Evolutionary conservation across 2,113 vertebrate species (phyloP).

Genomic region (Myotis lucifugus): DNA sequence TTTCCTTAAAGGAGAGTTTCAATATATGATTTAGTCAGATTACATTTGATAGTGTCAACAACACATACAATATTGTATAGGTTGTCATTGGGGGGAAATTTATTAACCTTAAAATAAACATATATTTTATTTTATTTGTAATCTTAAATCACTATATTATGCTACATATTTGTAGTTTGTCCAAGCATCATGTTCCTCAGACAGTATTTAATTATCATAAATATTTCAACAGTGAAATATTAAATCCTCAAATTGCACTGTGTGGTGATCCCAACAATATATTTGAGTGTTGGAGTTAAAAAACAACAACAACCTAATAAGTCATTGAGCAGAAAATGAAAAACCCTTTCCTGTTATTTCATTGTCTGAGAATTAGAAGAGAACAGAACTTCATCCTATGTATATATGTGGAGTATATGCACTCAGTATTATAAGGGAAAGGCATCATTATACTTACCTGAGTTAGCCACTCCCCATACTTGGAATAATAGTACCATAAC

Average conservation of each 20-base stretch:
- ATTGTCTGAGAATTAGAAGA: neutral
- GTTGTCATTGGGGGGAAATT: neutral
- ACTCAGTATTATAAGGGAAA: neutral
- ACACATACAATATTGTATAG: slow-evolving; percentile 14
- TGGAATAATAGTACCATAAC: slow-evolving; percentile 58
- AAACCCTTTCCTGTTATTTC: neutral
- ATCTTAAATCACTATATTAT: neutral
- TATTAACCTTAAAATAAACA: slow-evolving; percentile 15
- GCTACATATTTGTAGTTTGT: neutral
- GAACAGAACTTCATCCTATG: neutral
- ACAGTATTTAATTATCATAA: neutral
- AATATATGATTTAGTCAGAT: neutral
- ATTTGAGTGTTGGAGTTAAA: neutral
- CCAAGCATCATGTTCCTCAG: neutral
- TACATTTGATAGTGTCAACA: neutral
- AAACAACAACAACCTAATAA: neutral
- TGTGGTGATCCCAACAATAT: neutral
- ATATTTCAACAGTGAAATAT: neutral
- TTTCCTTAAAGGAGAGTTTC: neutral
- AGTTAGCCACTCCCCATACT: slow-evolving; percentile 59
- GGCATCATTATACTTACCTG: slow-evolving; percentile 32
- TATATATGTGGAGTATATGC: neutral
- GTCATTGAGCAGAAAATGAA: neutral
- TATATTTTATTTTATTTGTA: slow-evolving; percentile 38
- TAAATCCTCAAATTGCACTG: neutral